Evolutionary conservation across 2,888 invertebrate genomes (phyloP), one percentile per base, ranked within the genome.

Genomic region (Timema cristinae): DNA sequence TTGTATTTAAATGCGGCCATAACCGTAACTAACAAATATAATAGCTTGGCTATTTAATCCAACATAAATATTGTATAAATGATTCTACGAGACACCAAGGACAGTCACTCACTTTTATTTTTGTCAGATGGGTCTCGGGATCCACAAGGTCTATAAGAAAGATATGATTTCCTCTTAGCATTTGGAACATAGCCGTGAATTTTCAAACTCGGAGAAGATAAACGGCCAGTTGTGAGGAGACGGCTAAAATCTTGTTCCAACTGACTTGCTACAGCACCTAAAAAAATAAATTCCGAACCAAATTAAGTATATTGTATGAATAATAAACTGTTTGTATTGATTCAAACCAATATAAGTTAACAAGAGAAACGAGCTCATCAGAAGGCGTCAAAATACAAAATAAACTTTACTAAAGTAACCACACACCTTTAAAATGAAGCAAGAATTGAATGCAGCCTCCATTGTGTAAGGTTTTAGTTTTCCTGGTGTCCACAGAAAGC

Each of bases 381-480:
- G 32, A 32, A 2, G 4, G 32, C 32, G 32, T 32, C 32, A 1
- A 32, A 32, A 32, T 32, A 32, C 32, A 32, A 32, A 32, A 32
- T 32, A 32, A 32, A 32, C 32, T 32, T 32, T 32, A 16, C 16
- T 32, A 13, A 13, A 63, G 49, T 9, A 52, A 16, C n/a, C 6
- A n/a, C 56, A 67, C 78, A 83, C 90, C 92, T 83, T 90, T 91
- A 81, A 96, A 96, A 82, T 95, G 95, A 78, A 96, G 85, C 71
- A 94, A 85, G 79, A 96, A 86, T 82, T 95, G 95, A 16, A 95
- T 85, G 79, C 96, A 96, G 67, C 91, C 87, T 72, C 91, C 91
- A 75, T 88, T 86, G 80, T 94, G 92, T 69, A 96, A 84, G 50
- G 86, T 82, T 79, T 90, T 90, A 0, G 94, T 94, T 80, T 90